Conservation (phyloP, 2,888 invertebrate species). For the Antitype chi region DNA sequence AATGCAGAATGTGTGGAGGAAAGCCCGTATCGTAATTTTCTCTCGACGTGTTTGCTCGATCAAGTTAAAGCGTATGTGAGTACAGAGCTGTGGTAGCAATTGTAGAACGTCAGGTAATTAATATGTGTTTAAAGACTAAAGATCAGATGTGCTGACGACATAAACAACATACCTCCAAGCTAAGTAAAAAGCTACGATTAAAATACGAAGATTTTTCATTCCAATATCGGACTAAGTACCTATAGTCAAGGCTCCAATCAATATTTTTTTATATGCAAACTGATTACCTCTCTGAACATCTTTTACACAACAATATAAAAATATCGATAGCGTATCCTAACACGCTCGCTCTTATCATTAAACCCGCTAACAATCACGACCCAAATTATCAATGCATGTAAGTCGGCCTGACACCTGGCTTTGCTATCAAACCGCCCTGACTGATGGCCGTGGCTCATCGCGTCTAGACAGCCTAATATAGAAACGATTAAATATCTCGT, state of each 20-base stretch:
- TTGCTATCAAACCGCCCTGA: slow-evolving; percentile 53
- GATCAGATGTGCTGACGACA: not conserved
- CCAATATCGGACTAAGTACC: not conserved
- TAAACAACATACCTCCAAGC: not conserved
- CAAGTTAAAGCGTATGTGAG: not conserved
- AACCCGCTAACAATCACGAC: slow-evolving; percentile 37
- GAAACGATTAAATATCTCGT: slow-evolving; percentile 56
- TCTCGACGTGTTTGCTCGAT: not conserved
- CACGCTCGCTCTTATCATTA: slow-evolving; percentile 5
- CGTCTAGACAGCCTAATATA: slow-evolving; percentile 66
- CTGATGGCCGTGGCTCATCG: slow-evolving; percentile 51
- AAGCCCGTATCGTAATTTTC: not conserved
- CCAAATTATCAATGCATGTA: slow-evolving; percentile 55
- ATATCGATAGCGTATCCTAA: not conserved
- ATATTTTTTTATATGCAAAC: not conserved
- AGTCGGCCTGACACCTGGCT: slow-evolving; percentile 58
- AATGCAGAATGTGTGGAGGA: not conserved
- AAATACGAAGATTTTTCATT: not conserved
- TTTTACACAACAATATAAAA: not conserved
- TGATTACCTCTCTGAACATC: not conserved
- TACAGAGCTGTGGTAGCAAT: not conserved
- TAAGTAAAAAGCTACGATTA: not conserved
- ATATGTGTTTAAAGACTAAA: not conserved
- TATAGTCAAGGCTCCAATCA: not conserved
- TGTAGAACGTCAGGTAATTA: not conserved